phyloP scores from a whole-genome alignment of 2,113 vertebrate species.

The Rhipidura dahli region DNA sequence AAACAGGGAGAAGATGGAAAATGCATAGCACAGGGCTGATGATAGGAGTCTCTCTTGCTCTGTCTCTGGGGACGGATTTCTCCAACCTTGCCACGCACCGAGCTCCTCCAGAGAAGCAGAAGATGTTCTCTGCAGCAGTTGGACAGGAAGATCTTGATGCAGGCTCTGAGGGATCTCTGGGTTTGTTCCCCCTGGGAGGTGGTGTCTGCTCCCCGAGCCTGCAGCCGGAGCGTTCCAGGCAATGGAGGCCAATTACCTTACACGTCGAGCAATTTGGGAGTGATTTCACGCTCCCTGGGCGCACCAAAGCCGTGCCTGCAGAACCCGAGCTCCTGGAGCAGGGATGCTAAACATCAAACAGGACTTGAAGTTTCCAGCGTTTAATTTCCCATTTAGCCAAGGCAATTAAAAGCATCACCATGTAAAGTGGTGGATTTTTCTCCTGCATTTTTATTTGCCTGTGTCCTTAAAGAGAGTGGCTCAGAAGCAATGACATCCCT shows the following conservation, averaged over 20 bases:
- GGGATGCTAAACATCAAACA: slow-evolving; percentile 36
- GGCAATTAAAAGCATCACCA: slow-evolving; percentile 47
- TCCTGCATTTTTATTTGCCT: slow-evolving; percentile 42
- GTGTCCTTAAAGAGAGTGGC: not conserved
- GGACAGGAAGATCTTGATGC: not conserved
- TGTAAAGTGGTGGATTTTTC: not conserved
- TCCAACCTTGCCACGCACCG: not conserved
- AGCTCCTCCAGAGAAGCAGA: not conserved
- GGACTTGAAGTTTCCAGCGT: slow-evolving; percentile 6
- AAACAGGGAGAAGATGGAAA: not conserved
- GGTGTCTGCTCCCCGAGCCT: not conserved
- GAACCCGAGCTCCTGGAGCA: not conserved
- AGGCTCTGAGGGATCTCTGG: not conserved
- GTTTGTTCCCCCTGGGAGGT: not conserved
- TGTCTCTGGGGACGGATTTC: not conserved
- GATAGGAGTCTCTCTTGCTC: not conserved
- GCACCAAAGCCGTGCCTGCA: not conserved
- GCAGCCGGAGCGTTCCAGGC: not conserved
- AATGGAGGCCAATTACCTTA: not conserved
- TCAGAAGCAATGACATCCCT: not conserved
- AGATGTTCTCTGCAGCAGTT: not conserved
- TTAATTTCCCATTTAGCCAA: slow-evolving; percentile 54
- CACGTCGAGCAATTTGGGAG: not conserved
- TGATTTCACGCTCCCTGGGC: slow-evolving; percentile 29
- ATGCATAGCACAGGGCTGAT: not conserved